Conservation (phyloP, 2,113 vertebrate species). For the Hylia prasina region DNA sequence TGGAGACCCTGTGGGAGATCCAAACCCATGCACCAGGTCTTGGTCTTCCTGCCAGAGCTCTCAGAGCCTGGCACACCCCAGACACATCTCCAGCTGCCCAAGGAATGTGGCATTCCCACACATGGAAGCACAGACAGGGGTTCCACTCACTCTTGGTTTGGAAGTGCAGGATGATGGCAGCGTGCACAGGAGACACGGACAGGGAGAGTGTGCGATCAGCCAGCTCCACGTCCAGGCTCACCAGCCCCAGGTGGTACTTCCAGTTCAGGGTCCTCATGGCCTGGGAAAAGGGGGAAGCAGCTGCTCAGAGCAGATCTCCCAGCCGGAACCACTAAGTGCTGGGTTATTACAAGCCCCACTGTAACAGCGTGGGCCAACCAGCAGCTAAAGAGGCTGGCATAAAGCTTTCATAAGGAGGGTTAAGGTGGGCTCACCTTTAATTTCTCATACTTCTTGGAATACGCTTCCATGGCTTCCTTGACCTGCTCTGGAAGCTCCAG, state of each 20-base stretch:
- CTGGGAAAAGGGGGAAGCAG: constrained; percentile 62
- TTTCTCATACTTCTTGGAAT: constrained; percentile 94
- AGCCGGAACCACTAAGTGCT: background rate
- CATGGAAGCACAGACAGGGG: background rate
- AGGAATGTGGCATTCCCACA: rapidly evolving
- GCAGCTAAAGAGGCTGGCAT: background rate
- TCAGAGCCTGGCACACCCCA: too few species aligned
- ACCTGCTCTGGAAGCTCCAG: constrained; percentile 87
- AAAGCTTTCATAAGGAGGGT: background rate
- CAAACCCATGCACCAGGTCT: background rate
- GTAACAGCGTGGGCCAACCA: rapidly evolving
- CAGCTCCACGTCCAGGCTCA: constrained; percentile 91
- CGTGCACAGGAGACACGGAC: constrained; percentile 90
- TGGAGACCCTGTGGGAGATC: background rate
- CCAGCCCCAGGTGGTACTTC: constrained; percentile 93
- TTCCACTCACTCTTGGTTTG: constrained; percentile 83
- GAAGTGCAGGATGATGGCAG: constrained; percentile 93
- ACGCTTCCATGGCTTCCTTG: constrained; percentile 87
- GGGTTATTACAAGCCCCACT: background rate
- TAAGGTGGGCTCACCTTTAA: constrained; percentile 81
- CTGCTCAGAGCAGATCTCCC: background rate
- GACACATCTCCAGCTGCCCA: background rate
- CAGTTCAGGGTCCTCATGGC: constrained; percentile 97
- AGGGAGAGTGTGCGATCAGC: constrained; percentile 89
- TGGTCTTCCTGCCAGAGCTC: background rate